phyloP scores from a whole-genome alignment of 2,113 vertebrate genomes.

The Pteruthius melanotis region DNA sequence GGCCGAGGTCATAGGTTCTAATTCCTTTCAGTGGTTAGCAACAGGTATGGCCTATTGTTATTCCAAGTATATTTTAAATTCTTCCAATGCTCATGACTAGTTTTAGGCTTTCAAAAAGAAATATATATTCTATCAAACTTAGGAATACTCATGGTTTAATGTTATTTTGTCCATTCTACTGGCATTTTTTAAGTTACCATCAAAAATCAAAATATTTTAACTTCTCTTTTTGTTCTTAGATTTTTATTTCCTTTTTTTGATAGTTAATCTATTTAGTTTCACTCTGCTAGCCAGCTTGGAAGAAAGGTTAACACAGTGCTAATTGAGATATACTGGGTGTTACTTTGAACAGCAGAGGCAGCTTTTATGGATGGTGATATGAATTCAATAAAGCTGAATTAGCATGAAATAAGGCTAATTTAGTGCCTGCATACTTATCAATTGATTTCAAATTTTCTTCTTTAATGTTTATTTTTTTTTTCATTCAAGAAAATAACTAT shows the following conservation, averaged over 20 bases:
- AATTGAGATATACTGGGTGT: constrained; percentile 47
- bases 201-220: background rate
- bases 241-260: background rate
- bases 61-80: background rate
- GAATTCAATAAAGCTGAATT: constrained; percentile 52
- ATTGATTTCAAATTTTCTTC: constrained; percentile 35
- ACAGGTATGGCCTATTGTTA: background rate
- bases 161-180: background rate
- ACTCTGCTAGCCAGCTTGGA: background rate
- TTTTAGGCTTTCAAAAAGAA: background rate
- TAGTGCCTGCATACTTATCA: constrained; percentile 11
- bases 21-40: background rate
- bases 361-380: constrained; percentile 33
- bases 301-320: constrained; percentile 45
- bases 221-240: background rate
- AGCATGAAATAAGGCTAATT: constrained; percentile 55
- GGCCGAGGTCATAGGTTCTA: background rate
- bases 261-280: constrained; percentile 28
- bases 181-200: background rate
- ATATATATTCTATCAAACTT: background rate
- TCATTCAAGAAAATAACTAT: constrained; percentile 2
- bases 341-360: constrained; percentile 46
- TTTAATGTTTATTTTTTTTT: constrained; percentile 43
- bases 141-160: background rate
- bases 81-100: background rate